These are phyloP conservation scores for Drosophila sordidapex DNA, from an alignment of 2,888 invertebrate genomes.

Conservation along the genomic window DNA sequence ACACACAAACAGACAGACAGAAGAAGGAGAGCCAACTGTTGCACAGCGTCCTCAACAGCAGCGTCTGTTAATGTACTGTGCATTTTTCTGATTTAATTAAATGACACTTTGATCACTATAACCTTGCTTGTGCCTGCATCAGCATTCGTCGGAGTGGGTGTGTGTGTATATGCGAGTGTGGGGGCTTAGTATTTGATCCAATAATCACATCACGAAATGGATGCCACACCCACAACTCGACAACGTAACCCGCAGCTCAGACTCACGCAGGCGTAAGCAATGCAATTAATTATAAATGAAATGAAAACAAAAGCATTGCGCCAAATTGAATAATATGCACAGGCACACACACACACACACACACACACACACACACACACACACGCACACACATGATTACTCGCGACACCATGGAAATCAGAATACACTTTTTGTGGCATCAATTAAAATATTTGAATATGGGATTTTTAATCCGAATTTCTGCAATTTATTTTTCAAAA, in stretches of 20 bases:
- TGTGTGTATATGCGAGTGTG: constrained; percentile 16
- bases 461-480: neutral
- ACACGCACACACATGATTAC: constrained; percentile 5
- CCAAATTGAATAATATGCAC: constrained; percentile 66
- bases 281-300: constrained; percentile 78
- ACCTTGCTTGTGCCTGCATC: constrained; percentile 55
- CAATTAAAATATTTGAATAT: neutral
- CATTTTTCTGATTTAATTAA: constrained; percentile 70
- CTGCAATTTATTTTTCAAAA: neutral
- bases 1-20: neutral
- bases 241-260: constrained; percentile 50
- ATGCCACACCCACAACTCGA: constrained; percentile 26
- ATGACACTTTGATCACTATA: constrained; percentile 74
- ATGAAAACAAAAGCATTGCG: constrained; percentile 73
- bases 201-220: constrained; percentile 61
- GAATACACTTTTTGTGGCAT: neutral
- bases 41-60: constrained; percentile 25
- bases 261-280: constrained; percentile 71
- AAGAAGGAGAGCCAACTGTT: constrained; percentile 45
- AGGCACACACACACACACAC: constrained; percentile 10
- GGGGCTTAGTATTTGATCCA: constrained; percentile 63
- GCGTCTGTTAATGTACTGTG: constrained; percentile 41
- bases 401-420: constrained; percentile 8
- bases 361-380: constrained; percentile 3
- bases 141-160: neutral